Evolutionary conservation across 2,113 vertebrate species (phyloP).

Genomic region (rat (Rattus norvegicus)): GRCr8 NC_086022.1:153565501-153566000

Average conservation of each 20-base stretch:
- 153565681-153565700: background rate
- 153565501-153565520: background rate
- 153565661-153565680: background rate
- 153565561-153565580: background rate
- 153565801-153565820: background rate
- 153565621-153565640: background rate
- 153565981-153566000: conserved; percentile 67
- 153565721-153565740: background rate
- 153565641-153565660: background rate
- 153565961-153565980: conserved; percentile 63
- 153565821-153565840: background rate
- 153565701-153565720: background rate
- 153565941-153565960: conserved; percentile 59
- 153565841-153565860: background rate
- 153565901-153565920: conserved; percentile 12
- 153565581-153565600: background rate
- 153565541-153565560: background rate
- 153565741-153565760: background rate
- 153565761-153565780: background rate
- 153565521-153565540: background rate
- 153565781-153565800: background rate
- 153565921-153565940: background rate
- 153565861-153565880: background rate
- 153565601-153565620: background rate
- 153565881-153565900: conserved; percentile 13